These are phyloP conservation scores for Molanna angustata DNA, from an alignment of 2,888 invertebrate genomes.

Conservation along the genomic window DNA sequence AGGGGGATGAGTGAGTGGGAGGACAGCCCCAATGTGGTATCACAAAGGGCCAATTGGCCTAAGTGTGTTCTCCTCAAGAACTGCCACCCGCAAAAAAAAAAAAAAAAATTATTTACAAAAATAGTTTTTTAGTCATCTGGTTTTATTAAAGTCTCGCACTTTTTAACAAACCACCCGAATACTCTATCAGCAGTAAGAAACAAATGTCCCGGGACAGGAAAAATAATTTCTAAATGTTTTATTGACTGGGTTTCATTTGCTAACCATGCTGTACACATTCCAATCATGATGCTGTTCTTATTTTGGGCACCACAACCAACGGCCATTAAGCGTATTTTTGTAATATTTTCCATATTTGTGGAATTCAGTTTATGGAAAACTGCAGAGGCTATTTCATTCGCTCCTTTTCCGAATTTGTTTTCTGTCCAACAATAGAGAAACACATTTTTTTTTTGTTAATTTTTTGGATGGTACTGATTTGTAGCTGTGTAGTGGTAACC, in stretches of 20 bases:
- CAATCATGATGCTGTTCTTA: constrained; percentile 35
- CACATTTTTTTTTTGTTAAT: constrained; percentile 34
- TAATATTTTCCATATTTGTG: neutral
- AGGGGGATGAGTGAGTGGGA: no score
- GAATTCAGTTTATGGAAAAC: neutral
- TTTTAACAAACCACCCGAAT: constrained; percentile 34
- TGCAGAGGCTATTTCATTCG: constrained; percentile 22
- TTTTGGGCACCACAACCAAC: constrained; percentile 38
- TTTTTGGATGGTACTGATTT: no score
- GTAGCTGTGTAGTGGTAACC: no score
- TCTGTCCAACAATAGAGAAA: constrained; percentile 35
- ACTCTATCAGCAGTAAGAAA: constrained; percentile 35
- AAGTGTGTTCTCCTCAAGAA: no score
- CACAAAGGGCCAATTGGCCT: no score
- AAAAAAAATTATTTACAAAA: no score
- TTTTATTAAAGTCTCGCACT: no score
- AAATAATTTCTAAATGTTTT: constrained; percentile 32
- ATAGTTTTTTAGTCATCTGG: no score
- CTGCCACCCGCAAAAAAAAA: no score
- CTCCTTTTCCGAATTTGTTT: constrained; percentile 30
- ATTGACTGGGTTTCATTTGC: constrained; percentile 30
- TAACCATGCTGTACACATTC: constrained; percentile 34
- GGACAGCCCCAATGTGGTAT: no score
- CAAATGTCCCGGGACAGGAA: constrained; percentile 35
- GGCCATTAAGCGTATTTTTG: constrained; percentile 32